Percentiles rank a stretch among this genome's conserved stretches.
These are phyloP conservation scores for Spongilla lacustris DNA, from an alignment of 37 sponge, comb jelly and placozoan species.

Conservation along the genomic window DNA sequence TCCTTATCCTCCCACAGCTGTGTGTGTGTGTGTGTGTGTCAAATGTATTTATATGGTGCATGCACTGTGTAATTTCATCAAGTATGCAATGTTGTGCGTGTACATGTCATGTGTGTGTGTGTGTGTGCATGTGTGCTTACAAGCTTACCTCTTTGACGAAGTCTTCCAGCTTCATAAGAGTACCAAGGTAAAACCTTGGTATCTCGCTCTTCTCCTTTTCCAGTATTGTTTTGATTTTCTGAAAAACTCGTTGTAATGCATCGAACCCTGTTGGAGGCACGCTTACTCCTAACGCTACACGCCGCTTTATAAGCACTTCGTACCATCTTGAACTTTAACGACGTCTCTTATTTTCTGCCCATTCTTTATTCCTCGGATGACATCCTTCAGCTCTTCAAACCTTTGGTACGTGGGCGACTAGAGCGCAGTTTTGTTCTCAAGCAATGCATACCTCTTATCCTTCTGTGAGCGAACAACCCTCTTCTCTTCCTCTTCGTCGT, in stretches of 20 bases:
- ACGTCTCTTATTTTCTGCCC: slow-evolving; percentile 96
- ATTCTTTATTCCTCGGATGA: slow-evolving; percentile 83
- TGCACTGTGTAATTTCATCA: neutral
- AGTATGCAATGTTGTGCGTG: too few species aligned
- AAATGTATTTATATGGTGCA: neutral
- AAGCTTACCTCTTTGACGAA: slow-evolving; percentile 82
- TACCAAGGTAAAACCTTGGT: slow-evolving; percentile 70
- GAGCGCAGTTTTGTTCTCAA: neutral
- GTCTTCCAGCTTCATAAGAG: slow-evolving; percentile 88
- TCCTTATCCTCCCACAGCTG: slow-evolving; percentile 95
- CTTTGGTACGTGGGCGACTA: slow-evolving; percentile 19
- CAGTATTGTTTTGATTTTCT: slow-evolving; percentile 84
- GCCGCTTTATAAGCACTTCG: neutral
- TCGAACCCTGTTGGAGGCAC: slow-evolving; percentile 91
- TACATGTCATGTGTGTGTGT: too few species aligned
- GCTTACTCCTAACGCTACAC: neutral
- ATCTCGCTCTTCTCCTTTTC: slow-evolving; percentile 59
- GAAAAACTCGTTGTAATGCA: slow-evolving; percentile 62
- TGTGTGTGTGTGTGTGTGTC: neutral
- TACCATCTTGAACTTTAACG: slow-evolving; percentile 85
- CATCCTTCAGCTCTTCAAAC: slow-evolving; percentile 84
- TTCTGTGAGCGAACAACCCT: slow-evolving; percentile 91
- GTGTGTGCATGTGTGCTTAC: neutral
- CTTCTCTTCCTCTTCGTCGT: slow-evolving; percentile 94
- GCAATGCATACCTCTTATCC: slow-evolving; percentile 79